A percentile compares a stretch with the other conserved stretches of the same genome.
Evolutionary conservation across 2,113 vertebrate species (phyloP).

Genomic region (Toxostoma redivivum): DNA sequence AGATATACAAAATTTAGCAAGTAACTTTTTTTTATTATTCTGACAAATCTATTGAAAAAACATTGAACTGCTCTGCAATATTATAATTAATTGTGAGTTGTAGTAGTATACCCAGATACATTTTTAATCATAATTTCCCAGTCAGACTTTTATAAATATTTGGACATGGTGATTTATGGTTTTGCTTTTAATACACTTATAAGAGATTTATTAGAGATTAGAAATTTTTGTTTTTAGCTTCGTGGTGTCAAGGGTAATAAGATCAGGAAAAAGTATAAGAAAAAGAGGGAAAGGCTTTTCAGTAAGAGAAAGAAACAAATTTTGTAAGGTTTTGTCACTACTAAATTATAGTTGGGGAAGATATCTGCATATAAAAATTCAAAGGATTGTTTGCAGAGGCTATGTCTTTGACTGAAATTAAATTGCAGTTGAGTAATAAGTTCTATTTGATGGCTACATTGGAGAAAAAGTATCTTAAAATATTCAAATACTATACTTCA

Average conservation of each 20-base stretch:
- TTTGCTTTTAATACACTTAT: neutral
- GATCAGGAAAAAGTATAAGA: neutral
- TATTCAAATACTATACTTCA: neutral
- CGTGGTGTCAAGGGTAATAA: neutral
- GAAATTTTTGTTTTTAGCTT: neutral
- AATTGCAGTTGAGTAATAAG: neutral
- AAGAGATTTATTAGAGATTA: neutral
- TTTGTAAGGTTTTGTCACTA: neutral
- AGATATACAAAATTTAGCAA: neutral
- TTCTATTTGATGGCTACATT: neutral
- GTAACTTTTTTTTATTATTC: neutral
- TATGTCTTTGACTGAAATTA: neutral
- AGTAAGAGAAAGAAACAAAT: neutral
- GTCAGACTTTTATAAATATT: neutral
- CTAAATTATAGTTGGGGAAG: neutral
- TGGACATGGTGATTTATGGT: neutral
- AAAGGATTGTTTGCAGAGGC: neutral
- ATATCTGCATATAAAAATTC: neutral
- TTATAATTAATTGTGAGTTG: neutral
- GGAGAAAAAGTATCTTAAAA: neutral
- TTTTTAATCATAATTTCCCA: neutral
- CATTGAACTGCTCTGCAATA: neutral
- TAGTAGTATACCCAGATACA: neutral
- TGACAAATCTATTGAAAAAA: neutral
- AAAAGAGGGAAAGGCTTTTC: neutral